Conservation (phyloP, 2,888 invertebrate genomes). For the Drosophila testacea region DNA sequence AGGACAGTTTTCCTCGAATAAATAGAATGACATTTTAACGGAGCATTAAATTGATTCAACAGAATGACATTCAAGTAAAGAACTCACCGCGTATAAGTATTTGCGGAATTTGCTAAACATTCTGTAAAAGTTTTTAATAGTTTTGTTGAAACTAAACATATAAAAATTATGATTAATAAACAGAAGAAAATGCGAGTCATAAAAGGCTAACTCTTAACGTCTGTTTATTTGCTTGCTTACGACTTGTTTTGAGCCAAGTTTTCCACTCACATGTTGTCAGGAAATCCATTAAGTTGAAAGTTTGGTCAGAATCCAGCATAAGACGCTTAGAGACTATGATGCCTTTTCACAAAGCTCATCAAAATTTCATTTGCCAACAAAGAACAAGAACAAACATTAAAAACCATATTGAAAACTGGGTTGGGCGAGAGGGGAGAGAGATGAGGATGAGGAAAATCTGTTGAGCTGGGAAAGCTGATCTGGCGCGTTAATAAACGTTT, state of each 20-base stretch:
- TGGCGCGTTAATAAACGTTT: conserved; percentile 38
- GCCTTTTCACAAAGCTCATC: conserved; percentile 27
- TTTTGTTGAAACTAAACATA: conserved; percentile 15
- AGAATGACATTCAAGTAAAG: conserved; percentile 14
- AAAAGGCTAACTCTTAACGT: conserved; percentile 15
- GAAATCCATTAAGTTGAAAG: conserved; percentile 54
- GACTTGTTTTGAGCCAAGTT: conserved; percentile 10
- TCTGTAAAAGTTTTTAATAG: not conserved
- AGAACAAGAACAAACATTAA: conserved; percentile 27
- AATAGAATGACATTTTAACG: not conserved
- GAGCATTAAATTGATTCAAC: conserved; percentile 8
- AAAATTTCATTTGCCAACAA: conserved; percentile 50
- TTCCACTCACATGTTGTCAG: conserved; percentile 12
- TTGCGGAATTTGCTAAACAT: too few species aligned
- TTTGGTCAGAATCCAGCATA: conserved; percentile 13
- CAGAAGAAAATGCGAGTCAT: conserved; percentile 6
- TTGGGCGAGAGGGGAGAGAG: not conserved
- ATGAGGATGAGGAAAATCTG: conserved; percentile 15
- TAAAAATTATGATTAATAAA: conserved; percentile 57
- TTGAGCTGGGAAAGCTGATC: conserved; percentile 24
- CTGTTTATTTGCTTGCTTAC: conserved; percentile 11
- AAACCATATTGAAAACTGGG: conserved; percentile 20
- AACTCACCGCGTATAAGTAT: too few species aligned
- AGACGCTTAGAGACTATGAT: not conserved
- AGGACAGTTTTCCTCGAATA: too few species aligned